Evolutionary conservation across 1,140 invertebrate genomes (phyloP).

Genomic region (Camponotus vicinus): DNA sequence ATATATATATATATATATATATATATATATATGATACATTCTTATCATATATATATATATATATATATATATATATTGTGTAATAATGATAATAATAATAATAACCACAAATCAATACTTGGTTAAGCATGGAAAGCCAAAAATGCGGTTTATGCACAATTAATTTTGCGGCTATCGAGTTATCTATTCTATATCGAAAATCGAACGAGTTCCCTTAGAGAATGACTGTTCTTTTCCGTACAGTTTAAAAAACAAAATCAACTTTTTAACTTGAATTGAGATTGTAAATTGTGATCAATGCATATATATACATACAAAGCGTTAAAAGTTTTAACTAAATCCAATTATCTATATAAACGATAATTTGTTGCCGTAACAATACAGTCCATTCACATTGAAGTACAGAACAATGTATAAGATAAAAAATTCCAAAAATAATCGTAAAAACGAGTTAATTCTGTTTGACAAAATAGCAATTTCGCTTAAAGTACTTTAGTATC

Average conservation of each 20-base stretch:
- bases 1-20: too few species aligned
- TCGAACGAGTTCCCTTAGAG: background rate
- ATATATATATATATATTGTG: too few species aligned
- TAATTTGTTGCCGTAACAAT: background rate
- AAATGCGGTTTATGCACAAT: slow-evolving; percentile 16
- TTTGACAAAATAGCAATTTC: slow-evolving; percentile 22
- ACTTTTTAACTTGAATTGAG: slow-evolving; percentile 2
- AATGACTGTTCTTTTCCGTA: background rate
- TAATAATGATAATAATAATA: slow-evolving; percentile 31
- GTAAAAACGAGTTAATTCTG: slow-evolving; percentile 13
- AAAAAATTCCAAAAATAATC: background rate
- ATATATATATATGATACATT: too few species aligned
- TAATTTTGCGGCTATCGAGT: slow-evolving; percentile 18
- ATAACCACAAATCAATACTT: slow-evolving; percentile 39
- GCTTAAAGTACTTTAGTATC: background rate
- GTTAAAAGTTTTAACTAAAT: background rate
- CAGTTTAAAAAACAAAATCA: background rate
- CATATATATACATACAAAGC: background rate
- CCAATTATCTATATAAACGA: background rate
- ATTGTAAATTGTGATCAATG: background rate
- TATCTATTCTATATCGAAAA: background rate
- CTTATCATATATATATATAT: too few species aligned
- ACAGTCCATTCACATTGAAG: background rate
- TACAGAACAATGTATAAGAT: background rate
- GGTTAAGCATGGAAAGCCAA: background rate